Conservation (phyloP, 2,113 vertebrate genomes). For the Psittacula cyanocephala region DNA sequence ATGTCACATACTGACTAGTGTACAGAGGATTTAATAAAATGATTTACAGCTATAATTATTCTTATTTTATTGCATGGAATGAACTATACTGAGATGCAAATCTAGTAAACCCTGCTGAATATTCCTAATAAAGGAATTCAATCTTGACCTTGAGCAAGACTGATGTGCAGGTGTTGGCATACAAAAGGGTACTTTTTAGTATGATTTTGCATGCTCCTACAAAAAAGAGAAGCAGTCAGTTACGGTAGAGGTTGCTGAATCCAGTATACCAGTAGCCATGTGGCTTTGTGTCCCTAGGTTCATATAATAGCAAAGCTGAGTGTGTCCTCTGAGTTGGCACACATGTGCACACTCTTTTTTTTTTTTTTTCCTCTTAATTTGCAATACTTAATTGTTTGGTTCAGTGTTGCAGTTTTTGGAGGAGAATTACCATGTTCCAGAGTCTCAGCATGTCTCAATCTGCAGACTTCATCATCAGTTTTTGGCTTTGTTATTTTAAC, state of each 20-base stretch:
- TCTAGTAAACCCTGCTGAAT: not conserved
- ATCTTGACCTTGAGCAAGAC: not conserved
- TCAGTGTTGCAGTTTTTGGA: not conserved
- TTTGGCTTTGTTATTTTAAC: not conserved
- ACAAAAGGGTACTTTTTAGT: not conserved
- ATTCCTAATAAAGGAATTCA: not conserved
- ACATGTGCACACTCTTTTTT: no score
- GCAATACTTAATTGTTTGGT: not conserved
- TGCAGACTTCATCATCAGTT: not conserved
- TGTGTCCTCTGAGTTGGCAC: not conserved
- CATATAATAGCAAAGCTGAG: not conserved
- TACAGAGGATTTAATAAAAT: constrained; percentile 1
- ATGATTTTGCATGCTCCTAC: not conserved
- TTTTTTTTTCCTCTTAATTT: not conserved
- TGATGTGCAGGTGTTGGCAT: not conserved
- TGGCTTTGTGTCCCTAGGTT: not conserved
- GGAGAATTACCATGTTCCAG: fast-evolving
- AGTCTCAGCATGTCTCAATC: not conserved
- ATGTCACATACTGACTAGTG: not conserved
- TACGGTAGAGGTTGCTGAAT: not conserved
- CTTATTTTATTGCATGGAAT: constrained; percentile 1
- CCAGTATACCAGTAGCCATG: not conserved
- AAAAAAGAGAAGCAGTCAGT: not conserved
- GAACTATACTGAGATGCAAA: not conserved
- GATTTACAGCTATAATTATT: constrained; percentile 32